Evolutionary conservation across 2,888 invertebrate genomes (phyloP).

Genomic region (Synanthedon myopaeformis): DNA sequence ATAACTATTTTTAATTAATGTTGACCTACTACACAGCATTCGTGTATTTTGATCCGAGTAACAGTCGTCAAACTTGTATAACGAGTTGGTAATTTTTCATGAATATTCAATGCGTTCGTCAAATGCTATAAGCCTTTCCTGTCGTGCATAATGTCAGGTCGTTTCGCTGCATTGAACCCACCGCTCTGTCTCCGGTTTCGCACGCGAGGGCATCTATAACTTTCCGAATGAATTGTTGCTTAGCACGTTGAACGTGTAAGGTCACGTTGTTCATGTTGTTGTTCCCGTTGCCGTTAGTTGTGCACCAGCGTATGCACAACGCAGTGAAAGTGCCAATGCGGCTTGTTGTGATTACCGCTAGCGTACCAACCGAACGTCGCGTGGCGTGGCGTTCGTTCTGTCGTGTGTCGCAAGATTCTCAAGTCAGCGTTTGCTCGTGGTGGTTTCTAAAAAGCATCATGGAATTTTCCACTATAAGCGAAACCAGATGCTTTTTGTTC

Average conservation of each 20-base stretch:
- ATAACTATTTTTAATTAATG: neutral
- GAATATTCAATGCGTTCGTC: slow-evolving; percentile 16
- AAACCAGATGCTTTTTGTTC: slow-evolving; percentile 17
- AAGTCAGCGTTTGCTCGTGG: slow-evolving; percentile 29
- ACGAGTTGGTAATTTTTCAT: slow-evolving; percentile 8
- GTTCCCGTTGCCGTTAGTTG: slow-evolving; percentile 3
- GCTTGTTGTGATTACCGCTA: slow-evolving; percentile 16
- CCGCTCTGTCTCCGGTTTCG: slow-evolving; percentile 8
- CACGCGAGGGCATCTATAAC: slow-evolving; percentile 1
- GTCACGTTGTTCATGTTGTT: slow-evolving; percentile 13
- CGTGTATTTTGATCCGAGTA: neutral
- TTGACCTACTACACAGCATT: neutral
- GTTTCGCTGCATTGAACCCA: slow-evolving; percentile 9
- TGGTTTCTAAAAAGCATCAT: slow-evolving; percentile 50
- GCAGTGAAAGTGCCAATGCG: slow-evolving; percentile 54
- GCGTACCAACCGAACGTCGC: slow-evolving; percentile 9
- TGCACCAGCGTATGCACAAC: slow-evolving; percentile 11
- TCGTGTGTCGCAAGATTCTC: slow-evolving; percentile 15
- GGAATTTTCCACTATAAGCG: slow-evolving; percentile 37
- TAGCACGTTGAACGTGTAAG: slow-evolving; percentile 22
- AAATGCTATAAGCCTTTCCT: slow-evolving; percentile 13
- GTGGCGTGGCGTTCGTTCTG: slow-evolving; percentile 13
- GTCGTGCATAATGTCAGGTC: slow-evolving; percentile 5
- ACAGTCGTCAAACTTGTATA: slow-evolving; percentile 9
- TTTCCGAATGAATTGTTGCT: slow-evolving; percentile 1